Conservation (phyloP, 2,113 vertebrate species). For the Brachyistius frenatus region DNA sequence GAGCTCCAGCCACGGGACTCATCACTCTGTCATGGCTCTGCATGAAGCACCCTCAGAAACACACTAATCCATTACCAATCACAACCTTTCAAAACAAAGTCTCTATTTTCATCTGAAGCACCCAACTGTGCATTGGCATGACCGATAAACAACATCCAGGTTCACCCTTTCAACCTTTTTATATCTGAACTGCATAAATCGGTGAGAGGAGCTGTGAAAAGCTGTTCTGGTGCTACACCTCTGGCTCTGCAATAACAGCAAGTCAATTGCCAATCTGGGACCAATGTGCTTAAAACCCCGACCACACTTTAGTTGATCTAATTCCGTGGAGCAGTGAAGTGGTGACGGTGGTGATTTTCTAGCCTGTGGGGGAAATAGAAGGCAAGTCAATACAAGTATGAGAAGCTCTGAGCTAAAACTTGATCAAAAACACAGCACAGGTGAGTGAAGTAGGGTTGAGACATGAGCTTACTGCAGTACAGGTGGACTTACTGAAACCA, state of each 20-base stretch:
- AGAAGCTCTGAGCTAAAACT: not conserved
- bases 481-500: too few relatives aligned
- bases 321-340: constrained; percentile 15
- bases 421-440: not conserved
- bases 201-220: not conserved
- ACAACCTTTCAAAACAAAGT: constrained; percentile 25
- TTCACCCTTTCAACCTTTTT: constrained; percentile 22
- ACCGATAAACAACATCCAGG: constrained; percentile 15
- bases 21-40: constrained; percentile 1
- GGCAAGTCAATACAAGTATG: not conserved
- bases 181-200: not conserved
- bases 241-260: constrained; percentile 13
- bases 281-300: not conserved
- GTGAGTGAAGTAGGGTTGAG: not conserved
- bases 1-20: constrained; percentile 10
- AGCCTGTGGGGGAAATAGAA: constrained; percentile 5
- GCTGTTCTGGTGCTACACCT: not conserved
- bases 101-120: constrained; percentile 18
- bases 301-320: constrained; percentile 12
- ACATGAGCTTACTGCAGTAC: not conserved
- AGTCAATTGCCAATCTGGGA: constrained; percentile 21
- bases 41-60: constrained; percentile 14
- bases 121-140: not conserved
- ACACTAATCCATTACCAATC: constrained; percentile 14
- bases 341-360: not conserved